These are phyloP conservation scores for Epinotia ramella DNA, from an alignment of 2,888 invertebrate species.

Conservation along the genomic window DNA sequence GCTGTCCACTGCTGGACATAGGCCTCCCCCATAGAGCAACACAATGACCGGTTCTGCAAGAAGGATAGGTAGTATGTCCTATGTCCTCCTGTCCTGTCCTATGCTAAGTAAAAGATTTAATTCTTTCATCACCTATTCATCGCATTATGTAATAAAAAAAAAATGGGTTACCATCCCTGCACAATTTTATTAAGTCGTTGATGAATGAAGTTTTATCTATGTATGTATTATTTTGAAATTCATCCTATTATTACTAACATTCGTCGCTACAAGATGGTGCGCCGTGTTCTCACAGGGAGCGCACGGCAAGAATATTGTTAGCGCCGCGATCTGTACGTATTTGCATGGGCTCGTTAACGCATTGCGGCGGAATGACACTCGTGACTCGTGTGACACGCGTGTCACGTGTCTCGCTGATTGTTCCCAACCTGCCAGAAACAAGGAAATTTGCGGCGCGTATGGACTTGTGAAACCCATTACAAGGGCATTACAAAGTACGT, in stretches of 20 bases:
- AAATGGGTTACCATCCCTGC: no score
- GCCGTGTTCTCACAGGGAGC: slow-evolving; percentile 50
- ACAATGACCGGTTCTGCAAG: no score
- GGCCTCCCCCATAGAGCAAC: no score
- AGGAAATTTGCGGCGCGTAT: slow-evolving; percentile 23
- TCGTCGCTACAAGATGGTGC: slow-evolving; percentile 57
- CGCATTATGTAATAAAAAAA: background rate
- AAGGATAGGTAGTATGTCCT: background rate
- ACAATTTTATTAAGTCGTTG: no score
- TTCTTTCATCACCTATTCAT: background rate
- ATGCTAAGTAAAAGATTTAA: background rate
- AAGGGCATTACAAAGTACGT: slow-evolving; percentile 23
- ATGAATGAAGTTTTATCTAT: no score
- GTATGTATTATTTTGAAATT: background rate
- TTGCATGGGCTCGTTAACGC: slow-evolving; percentile 85
- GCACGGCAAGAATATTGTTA: slow-evolving; percentile 73
- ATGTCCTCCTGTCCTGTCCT: no score
- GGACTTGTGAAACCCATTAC: slow-evolving; percentile 26
- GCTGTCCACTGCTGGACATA: no score
- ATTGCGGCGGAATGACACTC: slow-evolving; percentile 74
- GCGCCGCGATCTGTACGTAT: slow-evolving; percentile 64
- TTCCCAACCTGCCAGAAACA: slow-evolving; percentile 53
- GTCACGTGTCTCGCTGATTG: slow-evolving; percentile 69
- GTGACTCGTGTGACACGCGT: slow-evolving; percentile 29
- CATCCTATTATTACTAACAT: slow-evolving; percentile 42